Conservation (phyloP, 92 coral and sea anemone genomes). For the Muricea muricata region DNA sequence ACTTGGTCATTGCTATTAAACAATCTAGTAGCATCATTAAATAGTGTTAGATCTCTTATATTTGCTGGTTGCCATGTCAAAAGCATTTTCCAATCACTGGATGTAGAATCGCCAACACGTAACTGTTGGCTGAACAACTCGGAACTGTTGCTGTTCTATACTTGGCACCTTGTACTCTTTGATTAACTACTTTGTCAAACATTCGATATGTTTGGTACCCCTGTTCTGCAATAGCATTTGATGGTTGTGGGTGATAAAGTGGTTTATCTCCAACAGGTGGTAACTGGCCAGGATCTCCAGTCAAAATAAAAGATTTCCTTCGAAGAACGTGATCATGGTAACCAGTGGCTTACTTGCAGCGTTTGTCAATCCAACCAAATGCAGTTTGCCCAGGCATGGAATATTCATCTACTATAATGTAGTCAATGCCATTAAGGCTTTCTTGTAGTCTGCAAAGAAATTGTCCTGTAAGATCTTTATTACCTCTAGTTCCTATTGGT, state of each 20-base stretch:
- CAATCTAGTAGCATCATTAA: too few relatives aligned
- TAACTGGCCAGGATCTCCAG: too few relatives aligned
- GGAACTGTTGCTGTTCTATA: slow-evolving; percentile 45
- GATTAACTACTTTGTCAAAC: too few relatives aligned
- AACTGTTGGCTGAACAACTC: too few relatives aligned
- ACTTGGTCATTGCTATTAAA: slow-evolving; percentile 43
- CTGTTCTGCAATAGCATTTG: slow-evolving; percentile 38
- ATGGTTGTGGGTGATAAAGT: not conserved
- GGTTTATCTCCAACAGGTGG: too few relatives aligned
- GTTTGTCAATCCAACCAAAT: not conserved
- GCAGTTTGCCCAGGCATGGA: not conserved
- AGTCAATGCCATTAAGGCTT: slow-evolving; percentile 22
- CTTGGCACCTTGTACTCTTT: slow-evolving; percentile 31
- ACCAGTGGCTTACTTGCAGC: too few relatives aligned
- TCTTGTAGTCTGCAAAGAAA: slow-evolving; percentile 30
- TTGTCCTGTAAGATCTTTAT: slow-evolving; percentile 51
- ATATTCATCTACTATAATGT: slow-evolving; percentile 36
- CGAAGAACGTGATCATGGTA: not conserved
- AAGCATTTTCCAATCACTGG: slow-evolving; percentile 44
- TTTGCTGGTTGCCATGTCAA: slow-evolving; percentile 30
- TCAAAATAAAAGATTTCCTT: not conserved
- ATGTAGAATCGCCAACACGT: slow-evolving; percentile 43
- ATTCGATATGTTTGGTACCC: slow-evolving; percentile 32
- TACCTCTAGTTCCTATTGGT: slow-evolving; percentile 45
- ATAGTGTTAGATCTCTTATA: not conserved